Base-by-base conservation (phyloP, 2,797 vertebrate genomes). In the Pantherophis alleghaniensis region DNA sequence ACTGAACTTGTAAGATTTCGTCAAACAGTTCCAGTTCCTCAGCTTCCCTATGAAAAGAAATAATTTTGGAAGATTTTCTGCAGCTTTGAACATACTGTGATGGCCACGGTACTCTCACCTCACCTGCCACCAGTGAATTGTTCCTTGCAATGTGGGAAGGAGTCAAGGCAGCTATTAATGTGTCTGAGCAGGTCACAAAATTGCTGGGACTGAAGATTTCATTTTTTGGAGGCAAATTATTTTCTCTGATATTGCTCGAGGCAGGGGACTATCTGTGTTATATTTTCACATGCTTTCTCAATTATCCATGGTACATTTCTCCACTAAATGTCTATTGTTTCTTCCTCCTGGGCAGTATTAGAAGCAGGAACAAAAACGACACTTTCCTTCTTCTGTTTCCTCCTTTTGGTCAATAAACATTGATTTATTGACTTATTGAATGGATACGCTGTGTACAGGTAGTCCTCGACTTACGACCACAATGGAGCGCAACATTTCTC, bases 81-180 rank as follows among this genome's bases (percentile, higher is more conserved):
- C 11, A 4, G 5, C 22, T 16, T 14, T 95, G 95, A 92, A 79
- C 91, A 74, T 59, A 61, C 37, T 90, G 7, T 20, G 89, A 95
- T 94, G 83, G 69, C 69, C 47, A 56, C 37, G 59, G 26, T 88
- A 92, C 63, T 20, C 95, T 88, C 88, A 53, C 6, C 79, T 95
- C 24, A 61, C 2, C 92, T 51, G 91, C 92, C 59, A 86, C 91
- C 57, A 10, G 28, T 91, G 51, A n/a, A 51, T 93, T 94, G 55
- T 93, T 61, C 88, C 6, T 95, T 95, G 92, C 93, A 95, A 92
- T 93, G 61, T 95, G 95, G 94, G 96, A 94, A 22, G 32, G 87
- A 95, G 91, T 95, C 95, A 96, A 96, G 92, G 96, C 91, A 56
- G 94, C 79, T 94, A 88, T 96, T 95, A 92, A 93, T 59, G 59